Evolutionary conservation across 2,113 vertebrate species (phyloP).

Genomic region (Xiphophorus maculatus): DNA sequence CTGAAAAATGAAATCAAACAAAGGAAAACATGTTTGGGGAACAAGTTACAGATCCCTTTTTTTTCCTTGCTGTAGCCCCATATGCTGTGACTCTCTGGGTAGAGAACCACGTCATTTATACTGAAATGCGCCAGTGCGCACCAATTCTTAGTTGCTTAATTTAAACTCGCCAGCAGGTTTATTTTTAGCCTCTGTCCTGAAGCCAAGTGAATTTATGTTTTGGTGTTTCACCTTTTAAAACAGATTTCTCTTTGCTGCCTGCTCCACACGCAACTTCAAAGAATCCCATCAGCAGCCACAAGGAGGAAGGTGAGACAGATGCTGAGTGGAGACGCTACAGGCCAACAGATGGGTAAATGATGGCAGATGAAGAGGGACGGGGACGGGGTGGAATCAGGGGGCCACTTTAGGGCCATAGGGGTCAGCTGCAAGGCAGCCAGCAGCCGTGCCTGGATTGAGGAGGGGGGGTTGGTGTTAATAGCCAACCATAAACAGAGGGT

Average conservation of each 20-base stretch:
- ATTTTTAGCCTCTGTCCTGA: too few species aligned
- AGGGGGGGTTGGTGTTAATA: slow-evolving; percentile 60
- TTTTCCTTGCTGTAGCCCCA: not conserved
- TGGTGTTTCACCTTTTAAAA: not conserved
- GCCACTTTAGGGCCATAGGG: slow-evolving; percentile 43
- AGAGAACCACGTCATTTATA: not conserved
- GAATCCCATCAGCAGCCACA: not conserved
- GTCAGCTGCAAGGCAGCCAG: slow-evolving; percentile 34
- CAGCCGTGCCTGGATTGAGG: slow-evolving; percentile 57
- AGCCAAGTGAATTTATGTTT: too few species aligned
- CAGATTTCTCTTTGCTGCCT: not conserved
- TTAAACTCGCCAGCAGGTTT: not conserved
- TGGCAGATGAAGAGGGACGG: slow-evolving; percentile 5
- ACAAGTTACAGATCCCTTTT: too few species aligned
- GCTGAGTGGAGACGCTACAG: slow-evolving; percentile 9
- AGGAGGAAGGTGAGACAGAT: slow-evolving; percentile 31
- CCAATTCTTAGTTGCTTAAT: not conserved
- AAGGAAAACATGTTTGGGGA: too few species aligned
- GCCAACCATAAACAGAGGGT: slow-evolving; percentile 76
- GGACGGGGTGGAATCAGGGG: not conserved
- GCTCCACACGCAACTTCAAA: not conserved
- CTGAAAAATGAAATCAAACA: too few species aligned
- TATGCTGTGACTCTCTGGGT: not conserved
- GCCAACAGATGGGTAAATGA: slow-evolving; percentile 54
- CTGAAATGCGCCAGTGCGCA: too few species aligned